Evolutionary conservation across 1,140 invertebrate genomes (phyloP), one percentile per base, ranked within the genome.

Genomic region (Drosophila repletoides): DNA sequence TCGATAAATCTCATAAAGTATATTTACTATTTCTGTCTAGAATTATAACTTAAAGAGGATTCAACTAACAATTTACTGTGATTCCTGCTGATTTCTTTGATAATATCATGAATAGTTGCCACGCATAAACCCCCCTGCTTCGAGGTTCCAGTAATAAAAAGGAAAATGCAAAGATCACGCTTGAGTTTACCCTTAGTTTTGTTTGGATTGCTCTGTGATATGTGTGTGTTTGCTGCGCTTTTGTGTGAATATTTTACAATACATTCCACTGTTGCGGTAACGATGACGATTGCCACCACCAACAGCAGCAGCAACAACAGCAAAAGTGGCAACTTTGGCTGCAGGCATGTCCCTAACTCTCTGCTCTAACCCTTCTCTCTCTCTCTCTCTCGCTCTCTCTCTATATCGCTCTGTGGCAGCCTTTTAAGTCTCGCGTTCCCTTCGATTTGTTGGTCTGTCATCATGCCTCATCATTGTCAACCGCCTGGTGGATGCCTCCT

Each of bases 401-500:
- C 12, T 21, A 6, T 34, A 19, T 46, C 22, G 22, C 22, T 53
- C 36, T 28, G 10, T 45, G 7, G 7, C 46, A 51, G 64, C 56
- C 38, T 58, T 64, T 69, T 64, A 43, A 48, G 49, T 22, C 22
- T 7, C 46, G 36, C 45, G 38, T 34, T 77, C 53, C 80, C 71
- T 86, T 84, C 79, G 80, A 84, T 84, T 86, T 86, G 79, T 86
- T 79, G 74, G 79, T 86, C 79, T 84, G 79, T 84, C 80, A 84
- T 86, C 80, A 79, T 84, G 79, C 79, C 79, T 84, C 79, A 84
- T 84, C 79, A 84, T 84, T 86, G 79, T 86, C 79, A 79, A 74
- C 33, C 80, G 59, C 59, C 48, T 46, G 46, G 56, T 19, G 10
- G 5, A 24, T 53, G 70, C 63, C 71, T 53, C 41, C 45, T 46